phyloP scores from a whole-genome alignment of 2,888 invertebrate genomes.

The Aromia moschata region DNA sequence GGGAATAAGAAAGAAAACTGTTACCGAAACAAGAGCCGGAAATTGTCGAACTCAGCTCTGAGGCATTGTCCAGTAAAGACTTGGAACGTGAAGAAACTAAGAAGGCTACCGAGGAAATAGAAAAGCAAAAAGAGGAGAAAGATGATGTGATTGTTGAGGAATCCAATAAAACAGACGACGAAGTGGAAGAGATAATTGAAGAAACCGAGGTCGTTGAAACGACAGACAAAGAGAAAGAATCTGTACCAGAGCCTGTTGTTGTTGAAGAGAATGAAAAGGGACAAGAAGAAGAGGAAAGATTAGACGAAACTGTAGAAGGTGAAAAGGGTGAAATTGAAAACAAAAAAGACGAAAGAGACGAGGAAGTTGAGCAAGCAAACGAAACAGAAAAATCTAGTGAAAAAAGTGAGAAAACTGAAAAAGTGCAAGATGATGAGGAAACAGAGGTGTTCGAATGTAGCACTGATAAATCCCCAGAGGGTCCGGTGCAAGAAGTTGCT shows the following conservation, averaged over 20 bases:
- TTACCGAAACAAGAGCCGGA: slow-evolving; percentile 15
- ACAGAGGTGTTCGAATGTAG: not conserved
- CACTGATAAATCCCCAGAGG: slow-evolving; percentile 3
- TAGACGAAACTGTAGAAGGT: slow-evolving; percentile 5
- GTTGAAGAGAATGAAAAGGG: slow-evolving; percentile 10
- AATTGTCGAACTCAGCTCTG: not conserved
- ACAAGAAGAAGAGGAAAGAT: slow-evolving; percentile 11
- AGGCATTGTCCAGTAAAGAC: not conserved
- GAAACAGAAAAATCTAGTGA: no score
- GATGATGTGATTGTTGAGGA: slow-evolving; percentile 20
- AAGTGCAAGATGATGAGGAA: not conserved
- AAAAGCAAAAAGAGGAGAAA: slow-evolving; percentile 10
- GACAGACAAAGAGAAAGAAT: slow-evolving; percentile 11
- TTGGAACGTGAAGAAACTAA: slow-evolving; percentile 6
- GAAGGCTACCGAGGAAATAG: not conserved
- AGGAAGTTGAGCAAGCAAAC: no score
- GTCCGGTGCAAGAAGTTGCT: no score
- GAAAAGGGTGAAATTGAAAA: slow-evolving; percentile 10
- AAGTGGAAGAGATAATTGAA: slow-evolving; percentile 11
- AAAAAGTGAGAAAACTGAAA: no score
- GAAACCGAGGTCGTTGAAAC: not conserved
- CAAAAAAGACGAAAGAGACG: no score
- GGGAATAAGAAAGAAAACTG: not conserved
- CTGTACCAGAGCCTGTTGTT: slow-evolving; percentile 3
- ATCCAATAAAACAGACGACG: not conserved